Percentiles rank a stretch among this genome's conserved stretches.
Conservation (phyloP, 2,888 invertebrate genomes). For the Melanchra persicariae region DNA sequence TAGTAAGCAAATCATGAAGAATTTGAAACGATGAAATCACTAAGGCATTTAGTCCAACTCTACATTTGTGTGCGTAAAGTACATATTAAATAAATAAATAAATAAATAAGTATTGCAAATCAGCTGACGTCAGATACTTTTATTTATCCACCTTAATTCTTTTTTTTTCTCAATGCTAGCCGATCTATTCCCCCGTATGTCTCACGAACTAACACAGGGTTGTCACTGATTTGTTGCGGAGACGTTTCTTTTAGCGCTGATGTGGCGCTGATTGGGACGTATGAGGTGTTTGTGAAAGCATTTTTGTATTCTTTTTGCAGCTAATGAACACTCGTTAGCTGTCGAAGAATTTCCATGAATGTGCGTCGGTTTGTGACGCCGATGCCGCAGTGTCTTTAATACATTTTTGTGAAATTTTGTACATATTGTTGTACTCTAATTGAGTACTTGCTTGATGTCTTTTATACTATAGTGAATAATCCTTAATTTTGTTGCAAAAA, state of each 20-base stretch:
- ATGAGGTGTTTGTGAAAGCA: slow-evolving; percentile 81
- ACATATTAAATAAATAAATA: too few species aligned
- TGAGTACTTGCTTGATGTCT: too few species aligned
- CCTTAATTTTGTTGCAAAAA: too few species aligned
- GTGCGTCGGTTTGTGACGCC: slow-evolving; percentile 34
- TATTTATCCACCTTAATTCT: background rate
- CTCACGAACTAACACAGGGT: slow-evolving; percentile 74
- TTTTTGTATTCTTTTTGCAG: slow-evolving; percentile 80
- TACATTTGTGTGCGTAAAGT: too few species aligned
- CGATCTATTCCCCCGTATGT: slow-evolving; percentile 45
- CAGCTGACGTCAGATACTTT: too few species aligned
- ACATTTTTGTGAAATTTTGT: slow-evolving; percentile 32
- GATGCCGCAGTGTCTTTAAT: slow-evolving; percentile 5
- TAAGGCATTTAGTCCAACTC: too few species aligned
- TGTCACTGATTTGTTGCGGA: slow-evolving; percentile 87
- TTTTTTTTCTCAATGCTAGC: background rate
- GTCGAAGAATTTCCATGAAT: slow-evolving; percentile 68
- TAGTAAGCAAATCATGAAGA: too few species aligned
- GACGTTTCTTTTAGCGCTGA: slow-evolving; percentile 88
- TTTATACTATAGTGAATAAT: too few species aligned
- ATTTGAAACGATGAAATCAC: too few species aligned
- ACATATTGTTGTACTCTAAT: background rate
- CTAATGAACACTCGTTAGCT: slow-evolving; percentile 85
- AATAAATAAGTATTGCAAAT: too few species aligned
- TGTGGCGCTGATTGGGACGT: slow-evolving; percentile 86